Base-by-base conservation (phyloP, 2,888 invertebrate genomes). In the Nipponacmea schrenckii region DNA sequence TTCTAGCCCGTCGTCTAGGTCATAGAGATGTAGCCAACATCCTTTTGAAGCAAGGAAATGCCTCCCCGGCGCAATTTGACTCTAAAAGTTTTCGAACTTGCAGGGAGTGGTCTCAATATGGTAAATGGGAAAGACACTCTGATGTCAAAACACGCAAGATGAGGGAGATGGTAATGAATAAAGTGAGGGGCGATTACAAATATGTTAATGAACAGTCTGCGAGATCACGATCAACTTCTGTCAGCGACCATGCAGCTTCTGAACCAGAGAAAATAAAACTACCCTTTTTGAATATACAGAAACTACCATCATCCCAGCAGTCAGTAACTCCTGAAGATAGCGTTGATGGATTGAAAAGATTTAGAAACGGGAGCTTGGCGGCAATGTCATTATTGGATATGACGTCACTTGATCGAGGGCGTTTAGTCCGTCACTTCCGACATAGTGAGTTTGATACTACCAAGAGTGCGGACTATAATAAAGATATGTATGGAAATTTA, bases 1-100 rank as follows among this genome's bases (percentile, higher is more conserved):
- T 86, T 14, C 82, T 84, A 68, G 86, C 87, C 5, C 83, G 81
- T 64, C 69, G 84, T 5, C 79, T 86, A 2, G 85, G 84, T 0
- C 79, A 80, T 65, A 74, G 75, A n/a, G 76, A 79, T 20, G 80
- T 85, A 17, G 80, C 81, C 3, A 77, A 79, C 20, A 70, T 85
- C n/a, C 73, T 85, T 0, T 69, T 72, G 17, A 70, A 77, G 14
- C 79, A 81, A 44, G 85, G 85, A 4, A 76, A 73, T 10, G 83
- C 84, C 0, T 77, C 79, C 62, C 78, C 76, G 3, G 77, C 79
- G 1, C 81, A 83, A 66, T 77, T 78, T 0, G 85, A 85, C 68
- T 69, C 69, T 44, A 77, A 74, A 39, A 76, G 73, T 7, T 84
- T 83, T 71, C 78, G 81, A 62, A 81, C 75, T 63, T 83, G 81